A percentile compares a stretch with the other conserved stretches of the same genome.
phyloP scores from a whole-genome alignment of 2,888 invertebrate species.

The Hypolimnas misippus region DNA sequence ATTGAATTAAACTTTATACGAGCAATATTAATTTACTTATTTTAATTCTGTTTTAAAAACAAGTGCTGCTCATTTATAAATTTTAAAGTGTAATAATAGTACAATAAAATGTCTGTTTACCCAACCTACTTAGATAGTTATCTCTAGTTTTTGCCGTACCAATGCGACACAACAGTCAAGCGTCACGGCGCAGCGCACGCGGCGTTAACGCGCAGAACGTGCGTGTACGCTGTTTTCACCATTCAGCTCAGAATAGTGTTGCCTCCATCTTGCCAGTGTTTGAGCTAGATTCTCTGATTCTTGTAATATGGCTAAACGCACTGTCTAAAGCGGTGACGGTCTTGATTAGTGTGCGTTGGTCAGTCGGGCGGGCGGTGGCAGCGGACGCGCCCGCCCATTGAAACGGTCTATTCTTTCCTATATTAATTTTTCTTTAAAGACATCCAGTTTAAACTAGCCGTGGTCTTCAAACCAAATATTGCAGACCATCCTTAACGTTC shows the following conservation, averaged over 20 bases:
- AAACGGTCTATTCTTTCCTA: constrained; percentile 37
- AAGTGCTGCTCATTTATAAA: too few species aligned
- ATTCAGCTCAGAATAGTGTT: constrained; percentile 16
- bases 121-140: too few species aligned
- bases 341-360: constrained; percentile 42
- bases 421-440: neutral
- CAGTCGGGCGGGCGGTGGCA: constrained; percentile 62
- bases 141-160: too few species aligned
- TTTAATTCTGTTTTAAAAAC: too few species aligned
- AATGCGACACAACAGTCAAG: too few species aligned
- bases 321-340: constrained; percentile 14
- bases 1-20: constrained; percentile 24
- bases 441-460: neutral
- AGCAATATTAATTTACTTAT: neutral
- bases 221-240: constrained; percentile 33
- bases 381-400: constrained; percentile 56
- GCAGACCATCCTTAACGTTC: neutral
- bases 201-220: constrained; percentile 49
- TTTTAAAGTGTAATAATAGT: too few species aligned
- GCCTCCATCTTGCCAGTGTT: neutral
- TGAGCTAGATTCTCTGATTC: constrained; percentile 1
- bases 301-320: constrained; percentile 12
- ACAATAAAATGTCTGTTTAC: too few species aligned
- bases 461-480: neutral
- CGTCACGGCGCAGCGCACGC: neutral